These are phyloP conservation scores for Bujurquina vittata DNA, from an alignment of 2,113 vertebrate species.

Conservation along the genomic window DNA sequence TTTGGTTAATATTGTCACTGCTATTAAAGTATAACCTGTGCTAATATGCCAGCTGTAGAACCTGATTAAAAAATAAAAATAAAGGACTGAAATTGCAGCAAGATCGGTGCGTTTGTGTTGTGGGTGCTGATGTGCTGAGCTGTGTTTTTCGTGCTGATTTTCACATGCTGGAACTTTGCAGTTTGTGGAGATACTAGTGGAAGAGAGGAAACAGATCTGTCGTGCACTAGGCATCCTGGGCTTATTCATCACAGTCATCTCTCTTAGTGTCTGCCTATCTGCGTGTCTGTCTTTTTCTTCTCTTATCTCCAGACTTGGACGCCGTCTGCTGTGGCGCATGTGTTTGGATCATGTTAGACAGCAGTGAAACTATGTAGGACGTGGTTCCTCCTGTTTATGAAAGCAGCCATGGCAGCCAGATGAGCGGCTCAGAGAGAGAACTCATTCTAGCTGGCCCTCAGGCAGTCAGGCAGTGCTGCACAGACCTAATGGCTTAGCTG, in stretches of 20 bases:
- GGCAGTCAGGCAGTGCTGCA: constrained; percentile 64
- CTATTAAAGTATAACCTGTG: not conserved
- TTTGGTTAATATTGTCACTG: not conserved
- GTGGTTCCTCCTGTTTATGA: constrained; percentile 81
- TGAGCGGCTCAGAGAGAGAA: constrained; percentile 75
- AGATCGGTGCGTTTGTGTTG: not conserved
- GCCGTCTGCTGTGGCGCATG: constrained; percentile 74
- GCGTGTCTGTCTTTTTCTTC: constrained; percentile 29
- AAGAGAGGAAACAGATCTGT: constrained; percentile 38
- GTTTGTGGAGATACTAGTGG: constrained; percentile 16
- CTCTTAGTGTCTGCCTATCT: constrained; percentile 18
- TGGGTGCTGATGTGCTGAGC: not conserved
- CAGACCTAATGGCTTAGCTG: constrained; percentile 65
- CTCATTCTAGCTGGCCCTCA: constrained; percentile 79
- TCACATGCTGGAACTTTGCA: constrained; percentile 23
- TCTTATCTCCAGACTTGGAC: constrained; percentile 64
- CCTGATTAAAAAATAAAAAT: not conserved
- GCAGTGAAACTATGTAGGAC: constrained; percentile 81
- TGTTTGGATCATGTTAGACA: constrained; percentile 83
- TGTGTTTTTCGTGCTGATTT: not conserved
- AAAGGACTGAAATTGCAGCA: not conserved
- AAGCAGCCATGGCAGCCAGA: constrained; percentile 77
- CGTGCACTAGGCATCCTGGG: constrained; percentile 37
- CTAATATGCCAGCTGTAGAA: not conserved
- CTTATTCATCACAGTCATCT: constrained; percentile 31